Evolutionary conservation across 2,888 invertebrate genomes (phyloP), one percentile per base, ranked within the genome.

Genomic region (Rhagonycha lutea): DNA sequence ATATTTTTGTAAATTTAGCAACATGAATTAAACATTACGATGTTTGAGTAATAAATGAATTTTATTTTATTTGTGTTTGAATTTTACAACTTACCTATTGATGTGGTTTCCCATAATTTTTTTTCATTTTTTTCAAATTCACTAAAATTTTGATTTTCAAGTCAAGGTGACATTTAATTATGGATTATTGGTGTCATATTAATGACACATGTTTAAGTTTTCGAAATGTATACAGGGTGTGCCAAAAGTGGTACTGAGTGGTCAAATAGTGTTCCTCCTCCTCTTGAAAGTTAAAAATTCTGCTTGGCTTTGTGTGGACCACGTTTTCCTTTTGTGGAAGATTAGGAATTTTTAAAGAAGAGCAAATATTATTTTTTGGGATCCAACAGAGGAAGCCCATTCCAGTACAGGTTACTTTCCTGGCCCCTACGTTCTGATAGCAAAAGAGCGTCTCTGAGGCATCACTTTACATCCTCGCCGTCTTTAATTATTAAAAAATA

Each of bases 21-120:
- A 75, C 70, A 47, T 47, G 71, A 77, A 77, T 69, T 78, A 68
- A 79, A 75, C 77, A 79, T 79, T 79, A 79, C 72, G 77, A 77
- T 79, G 79, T 79, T 79, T 73, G 28, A 4, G 67, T 28, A 63
- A 74, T 47, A 47, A 70, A 60, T 23, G 18, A 18, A 23, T 61
- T 60, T 73, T 18, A 18, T 69, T 28, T 28, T 14, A 11, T 28
- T 26, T 24, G 63, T 18, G 24, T 63, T 23, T 23, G 2, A 63
- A 26, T 24, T 29, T 14, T n/a, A 14, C 26, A 60, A 70, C 78
- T 26, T 68, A 78, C 78, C 78, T 75, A 71, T 73, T 73, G 10
- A 78, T 28, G 12, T 69, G 73, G 32, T 78, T 78, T 75, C 78
- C 78, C 78, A 78, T 78, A 29, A 61, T 73, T 73, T 73, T 73